These are phyloP conservation scores for Pipa parva DNA, from an alignment of 2,113 vertebrate species.

Conservation along the genomic window DNA sequence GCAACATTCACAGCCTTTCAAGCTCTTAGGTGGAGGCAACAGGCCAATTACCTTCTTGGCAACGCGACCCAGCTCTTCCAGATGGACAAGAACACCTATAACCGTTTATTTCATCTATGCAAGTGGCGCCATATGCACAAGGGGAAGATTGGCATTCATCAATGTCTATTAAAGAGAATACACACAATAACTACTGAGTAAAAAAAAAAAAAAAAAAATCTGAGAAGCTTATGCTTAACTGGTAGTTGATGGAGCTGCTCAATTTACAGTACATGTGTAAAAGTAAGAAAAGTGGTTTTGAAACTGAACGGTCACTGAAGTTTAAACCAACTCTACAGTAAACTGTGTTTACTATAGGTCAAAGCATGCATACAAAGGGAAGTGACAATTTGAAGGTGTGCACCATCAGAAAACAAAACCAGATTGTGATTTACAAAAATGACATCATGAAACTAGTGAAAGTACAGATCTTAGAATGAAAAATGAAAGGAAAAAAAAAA, in stretches of 20 bases:
- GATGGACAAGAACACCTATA: constrained; percentile 82
- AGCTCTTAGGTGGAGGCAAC: neutral
- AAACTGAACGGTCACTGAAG: no score
- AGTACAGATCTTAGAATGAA: no score
- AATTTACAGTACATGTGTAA: constrained; percentile 2
- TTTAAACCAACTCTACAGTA: neutral
- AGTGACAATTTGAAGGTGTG: no score
- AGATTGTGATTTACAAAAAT: no score
- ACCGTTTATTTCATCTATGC: constrained; percentile 85
- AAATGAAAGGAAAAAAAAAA: no score
- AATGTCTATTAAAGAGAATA: constrained; percentile 68
- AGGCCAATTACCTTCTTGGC: constrained; percentile 78
- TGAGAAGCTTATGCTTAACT: constrained; percentile 7
- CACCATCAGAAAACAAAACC: no score
- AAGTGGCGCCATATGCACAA: constrained; percentile 85
- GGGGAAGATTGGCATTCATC: constrained; percentile 94
- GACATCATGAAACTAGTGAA: no score
- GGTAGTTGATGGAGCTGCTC: neutral
- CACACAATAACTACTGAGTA: neutral
- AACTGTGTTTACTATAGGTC: no score
- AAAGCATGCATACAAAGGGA: no score
- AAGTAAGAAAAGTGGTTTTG: no score
- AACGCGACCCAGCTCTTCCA: constrained; percentile 75
- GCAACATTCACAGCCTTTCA: neutral
- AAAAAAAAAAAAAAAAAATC: no score